Evolutionary conservation across 2,888 invertebrate genomes (phyloP), one percentile per base, ranked within the genome.

Genomic region (Chelonus formosanus): DNA sequence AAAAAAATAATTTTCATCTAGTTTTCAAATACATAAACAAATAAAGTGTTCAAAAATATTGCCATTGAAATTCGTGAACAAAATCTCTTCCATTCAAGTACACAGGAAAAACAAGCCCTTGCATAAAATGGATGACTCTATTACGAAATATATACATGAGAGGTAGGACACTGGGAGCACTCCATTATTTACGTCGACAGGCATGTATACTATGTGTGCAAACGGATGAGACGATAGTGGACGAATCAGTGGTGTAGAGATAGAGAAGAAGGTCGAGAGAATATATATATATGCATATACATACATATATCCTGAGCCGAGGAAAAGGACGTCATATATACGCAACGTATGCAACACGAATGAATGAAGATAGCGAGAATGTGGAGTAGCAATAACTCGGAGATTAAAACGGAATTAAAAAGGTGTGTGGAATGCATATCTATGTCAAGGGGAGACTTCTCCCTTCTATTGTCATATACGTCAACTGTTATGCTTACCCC

Each of bases 361-460:
- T 71, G 72, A 69, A 68, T 65, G 67, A 69, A 67, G 67, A 57
- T 68, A 67, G 66, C 64, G 67, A 67, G 69, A 70, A 72, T 69
- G 70, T 74, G 75, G 77, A 76, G 78, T 77, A 76, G 82, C 79
- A 82, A 82, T 82, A 82, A 82, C 82, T 78, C 75, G 75, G 78
- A 80, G 82, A 82, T 82, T 81, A 82, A 81, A 82, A 80, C 75
- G 78, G 80, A 82, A 82, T 81, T 81, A 79, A 82, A 82, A 80
- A 79, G 75, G 77, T 79, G 74, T 76, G 75, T 74, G 77, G 78
- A 75, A 76, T 76, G 76, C 74, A 75, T 78, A 80, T 80, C 78
- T 79, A 76, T 81, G 80, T 78, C 80, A 80, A 80, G 79, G 67
- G 63, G 67, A 65, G 53, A 67, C 58, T 47, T 47, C 48, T 47